These are phyloP conservation scores for Andrena praecox DNA, from an alignment of 2,888 invertebrate species.

Conservation along the genomic window DNA sequence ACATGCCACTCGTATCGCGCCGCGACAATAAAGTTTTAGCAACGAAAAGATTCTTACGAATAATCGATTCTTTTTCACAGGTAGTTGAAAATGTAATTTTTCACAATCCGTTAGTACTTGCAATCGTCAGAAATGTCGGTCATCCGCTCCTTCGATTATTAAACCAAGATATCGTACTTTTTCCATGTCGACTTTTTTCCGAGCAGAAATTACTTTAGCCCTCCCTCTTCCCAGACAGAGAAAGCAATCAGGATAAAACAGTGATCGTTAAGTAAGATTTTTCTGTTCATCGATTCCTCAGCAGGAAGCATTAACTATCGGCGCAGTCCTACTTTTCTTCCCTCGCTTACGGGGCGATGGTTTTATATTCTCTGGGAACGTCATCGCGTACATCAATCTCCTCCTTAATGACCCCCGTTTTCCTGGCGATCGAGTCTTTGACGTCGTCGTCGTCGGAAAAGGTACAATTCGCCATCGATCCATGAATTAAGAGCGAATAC, in stretches of 20 bases:
- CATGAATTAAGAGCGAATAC: constrained; percentile 38
- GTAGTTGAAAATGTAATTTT: background rate
- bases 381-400: constrained; percentile 53
- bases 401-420: constrained; percentile 47
- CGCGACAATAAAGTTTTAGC: too few species aligned
- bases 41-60: too few species aligned
- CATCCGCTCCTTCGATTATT: background rate
- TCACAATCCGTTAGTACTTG: constrained; percentile 9
- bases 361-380: constrained; percentile 53
- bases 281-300: constrained; percentile 39
- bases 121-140: background rate
- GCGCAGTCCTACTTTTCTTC: background rate
- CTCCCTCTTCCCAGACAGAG: background rate
- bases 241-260: constrained; percentile 50
- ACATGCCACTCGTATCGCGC: too few species aligned
- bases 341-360: constrained; percentile 29
- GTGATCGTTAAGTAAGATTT: constrained; percentile 49
- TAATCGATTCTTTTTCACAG: background rate
- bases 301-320: constrained; percentile 46
- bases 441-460: constrained; percentile 9
- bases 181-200: background rate
- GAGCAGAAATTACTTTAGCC: constrained; percentile 19
- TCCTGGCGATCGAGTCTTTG: constrained; percentile 38
- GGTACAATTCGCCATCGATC: constrained; percentile 28
- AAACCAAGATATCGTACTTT: constrained; percentile 8